Evolutionary conservation across 2,797 vertebrate species (phyloP).

Genomic region (Scyliorhinus canicula): DNA sequence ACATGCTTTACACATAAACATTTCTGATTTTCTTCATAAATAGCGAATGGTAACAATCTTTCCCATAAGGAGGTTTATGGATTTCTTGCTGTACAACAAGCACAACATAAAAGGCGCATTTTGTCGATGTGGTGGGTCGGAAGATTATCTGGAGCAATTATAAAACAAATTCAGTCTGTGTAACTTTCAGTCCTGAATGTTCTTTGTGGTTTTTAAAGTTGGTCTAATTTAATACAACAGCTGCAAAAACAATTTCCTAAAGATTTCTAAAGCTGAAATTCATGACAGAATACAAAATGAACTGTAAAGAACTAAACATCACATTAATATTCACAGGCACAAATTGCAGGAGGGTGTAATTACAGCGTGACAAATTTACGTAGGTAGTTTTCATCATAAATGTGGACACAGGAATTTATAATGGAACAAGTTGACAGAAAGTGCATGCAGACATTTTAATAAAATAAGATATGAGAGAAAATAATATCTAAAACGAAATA

Average conservation of each 20-base stretch:
- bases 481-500: conserved; percentile 9
- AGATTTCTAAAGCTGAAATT: conserved; percentile 9
- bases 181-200: neutral
- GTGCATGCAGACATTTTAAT: neutral
- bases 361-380: conserved; percentile 10
- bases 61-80: neutral
- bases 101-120: neutral
- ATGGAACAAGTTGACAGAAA: conserved; percentile 4
- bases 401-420: neutral
- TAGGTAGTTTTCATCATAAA: conserved; percentile 25
- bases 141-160: neutral
- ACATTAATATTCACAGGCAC: conserved; percentile 20
- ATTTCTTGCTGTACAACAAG: neutral
- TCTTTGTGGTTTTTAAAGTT: neutral
- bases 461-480: neutral
- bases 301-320: conserved; percentile 7
- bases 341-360: neutral
- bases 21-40: neutral
- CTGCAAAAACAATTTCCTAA: conserved; percentile 8
- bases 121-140: neutral
- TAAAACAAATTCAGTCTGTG: neutral
- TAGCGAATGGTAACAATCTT: neutral
- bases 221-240: conserved; percentile 14
- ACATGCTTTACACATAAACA: neutral
- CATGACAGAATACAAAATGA: conserved; percentile 20